Evolutionary conservation across 1,140 invertebrate genomes (phyloP), one percentile per base, ranked within the genome.

Genomic region (Hestina assimilis): DNA sequence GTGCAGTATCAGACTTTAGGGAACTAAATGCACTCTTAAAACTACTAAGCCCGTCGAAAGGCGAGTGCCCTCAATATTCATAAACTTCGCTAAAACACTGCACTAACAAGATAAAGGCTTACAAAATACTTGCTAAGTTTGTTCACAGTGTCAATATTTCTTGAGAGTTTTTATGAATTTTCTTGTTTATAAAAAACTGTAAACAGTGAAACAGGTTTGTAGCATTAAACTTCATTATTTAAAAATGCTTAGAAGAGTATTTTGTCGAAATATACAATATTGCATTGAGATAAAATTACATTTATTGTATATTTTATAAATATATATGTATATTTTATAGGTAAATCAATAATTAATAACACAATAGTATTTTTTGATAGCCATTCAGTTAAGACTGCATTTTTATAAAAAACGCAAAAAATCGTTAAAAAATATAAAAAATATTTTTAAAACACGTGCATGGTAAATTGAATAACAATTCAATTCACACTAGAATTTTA

Each of bases 11-110:
- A 38, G 8, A 17, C 15, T 5, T 19, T 38, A 38, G 33, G 1
- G 33, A 38, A 38, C 33, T 47, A 31, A 23, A 33, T 48, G 31
- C 29, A 28, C 45, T 48, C 31, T 48, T 48, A 33, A 45, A 35
- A 48, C 28, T 31, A 33, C 28, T 31, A 47, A 47, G 9, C 45
- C 45, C 45, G 15, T 12, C 45, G 45, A 31, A 20, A 31, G 40
- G 40, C 19, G 21, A 42, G 40, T 24, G 19, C 21, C 26, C n/a
- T 20, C 28, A 28, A 47, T 47, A 47, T 33, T 31, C 33, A 38
- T 38, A 38, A 38, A 38, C 33, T 38, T 11, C 29, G 29, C 33
- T 38, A 17, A 15, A 38, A 38, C 33, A 38, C 15, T 47, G 28
- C 45, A 47, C n/a, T n/a, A 17, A 33, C 24, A 11, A 21, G 19